phyloP scores from a whole-genome alignment of 2,888 invertebrate species.

The Tanypteryx hageni region DNA sequence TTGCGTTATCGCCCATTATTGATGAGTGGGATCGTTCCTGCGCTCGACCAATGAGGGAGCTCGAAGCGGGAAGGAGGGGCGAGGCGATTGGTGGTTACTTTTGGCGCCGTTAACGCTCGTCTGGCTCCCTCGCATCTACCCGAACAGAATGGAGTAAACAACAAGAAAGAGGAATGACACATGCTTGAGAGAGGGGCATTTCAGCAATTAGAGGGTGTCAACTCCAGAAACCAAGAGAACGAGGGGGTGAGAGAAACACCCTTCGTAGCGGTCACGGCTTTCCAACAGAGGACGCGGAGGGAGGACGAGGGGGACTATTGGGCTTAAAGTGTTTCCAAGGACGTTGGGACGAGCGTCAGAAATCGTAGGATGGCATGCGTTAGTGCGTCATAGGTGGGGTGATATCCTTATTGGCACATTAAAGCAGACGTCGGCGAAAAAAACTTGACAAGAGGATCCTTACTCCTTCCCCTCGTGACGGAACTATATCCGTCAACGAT shows the following conservation, averaged over 20 bases:
- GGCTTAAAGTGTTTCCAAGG: neutral
- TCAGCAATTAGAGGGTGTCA: conserved; percentile 13
- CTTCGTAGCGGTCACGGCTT: conserved; percentile 41
- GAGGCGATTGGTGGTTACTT: conserved; percentile 23
- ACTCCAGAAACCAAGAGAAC: neutral
- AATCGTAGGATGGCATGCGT: neutral
- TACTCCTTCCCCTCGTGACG: too few relatives aligned
- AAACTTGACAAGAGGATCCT: neutral
- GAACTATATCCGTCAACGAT: too few relatives aligned
- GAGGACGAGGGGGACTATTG: neutral
- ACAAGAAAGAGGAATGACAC: neutral
- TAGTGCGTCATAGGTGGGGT: conserved; percentile 47
- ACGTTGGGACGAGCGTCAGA: neutral
- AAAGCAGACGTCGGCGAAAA: neutral
- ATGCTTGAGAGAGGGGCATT: neutral
- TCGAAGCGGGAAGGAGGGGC: neutral
- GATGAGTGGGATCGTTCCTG: conserved; percentile 34
- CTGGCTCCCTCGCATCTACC: neutral
- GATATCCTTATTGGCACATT: conserved; percentile 35
- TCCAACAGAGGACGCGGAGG: neutral
- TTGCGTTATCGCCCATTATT: neutral
- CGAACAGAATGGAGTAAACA: neutral
- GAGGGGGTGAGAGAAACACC: neutral
- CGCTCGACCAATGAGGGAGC: neutral
- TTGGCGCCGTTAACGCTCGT: conserved; percentile 11